Percentiles rank a stretch among this genome's conserved stretches.
Conservation (phyloP, 2,888 invertebrate species). For the Electrophaes corylata region DNA sequence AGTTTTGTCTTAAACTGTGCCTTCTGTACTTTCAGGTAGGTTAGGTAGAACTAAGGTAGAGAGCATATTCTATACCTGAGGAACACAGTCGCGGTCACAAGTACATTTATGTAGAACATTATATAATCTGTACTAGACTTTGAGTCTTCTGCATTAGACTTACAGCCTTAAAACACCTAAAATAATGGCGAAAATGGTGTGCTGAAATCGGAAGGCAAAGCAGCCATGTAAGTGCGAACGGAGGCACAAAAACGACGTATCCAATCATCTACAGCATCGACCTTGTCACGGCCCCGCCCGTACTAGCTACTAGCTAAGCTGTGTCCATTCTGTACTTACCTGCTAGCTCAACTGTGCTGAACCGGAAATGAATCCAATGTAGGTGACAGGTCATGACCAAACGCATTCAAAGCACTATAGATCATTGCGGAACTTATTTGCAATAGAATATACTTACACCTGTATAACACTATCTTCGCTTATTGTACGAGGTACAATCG, state of each 20-base stretch:
- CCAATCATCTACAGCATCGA: background rate
- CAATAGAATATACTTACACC: background rate
- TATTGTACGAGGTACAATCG: too few species aligned
- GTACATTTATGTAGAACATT: too few species aligned
- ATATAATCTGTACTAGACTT: too few species aligned
- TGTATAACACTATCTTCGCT: too few species aligned
- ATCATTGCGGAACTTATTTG: background rate
- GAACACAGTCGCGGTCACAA: too few species aligned
- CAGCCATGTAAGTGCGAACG: slow-evolving; percentile 1
- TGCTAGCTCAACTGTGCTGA: background rate
- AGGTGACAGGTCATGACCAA: slow-evolving; percentile 5
- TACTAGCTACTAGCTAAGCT: background rate
- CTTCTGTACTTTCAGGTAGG: too few species aligned
- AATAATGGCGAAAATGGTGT: too few species aligned
- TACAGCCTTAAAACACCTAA: too few species aligned
- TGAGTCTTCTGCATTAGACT: too few species aligned
- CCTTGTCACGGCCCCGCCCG: background rate
- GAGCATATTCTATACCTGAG: too few species aligned
- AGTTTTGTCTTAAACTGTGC: too few species aligned
- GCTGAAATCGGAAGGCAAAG: background rate
- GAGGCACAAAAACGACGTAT: slow-evolving; percentile 1
- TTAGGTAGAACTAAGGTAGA: too few species aligned
- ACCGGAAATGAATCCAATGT: slow-evolving; percentile 10
- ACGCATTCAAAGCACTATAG: background rate
- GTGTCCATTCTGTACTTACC: background rate